Percentiles rank a stretch among this genome's conserved stretches.
Evolutionary conservation across 2,888 invertebrate genomes (phyloP).

Genomic region (Hemistola chrysoprasaria): DNA sequence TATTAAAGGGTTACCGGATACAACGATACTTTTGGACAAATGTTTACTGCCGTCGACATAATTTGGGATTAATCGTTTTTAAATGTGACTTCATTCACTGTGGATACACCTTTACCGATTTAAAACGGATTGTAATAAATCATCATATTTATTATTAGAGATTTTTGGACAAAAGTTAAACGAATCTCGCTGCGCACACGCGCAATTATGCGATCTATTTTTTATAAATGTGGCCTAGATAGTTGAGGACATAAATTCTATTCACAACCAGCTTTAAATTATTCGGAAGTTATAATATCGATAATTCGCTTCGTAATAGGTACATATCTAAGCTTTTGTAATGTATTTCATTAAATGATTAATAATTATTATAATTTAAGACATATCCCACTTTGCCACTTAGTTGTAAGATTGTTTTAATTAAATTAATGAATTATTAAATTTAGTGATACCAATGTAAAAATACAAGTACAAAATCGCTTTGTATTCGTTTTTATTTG

Average conservation of each 20-base stretch:
- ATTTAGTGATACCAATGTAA: slow-evolving; percentile 36
- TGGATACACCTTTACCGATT: slow-evolving; percentile 52
- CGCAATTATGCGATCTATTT: slow-evolving; percentile 28
- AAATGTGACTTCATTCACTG: slow-evolving; percentile 51
- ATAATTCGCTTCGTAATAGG: slow-evolving; percentile 31
- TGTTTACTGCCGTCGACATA: slow-evolving; percentile 44
- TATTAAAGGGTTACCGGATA: slow-evolving; percentile 47
- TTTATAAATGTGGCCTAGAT: slow-evolving; percentile 36
- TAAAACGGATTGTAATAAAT: slow-evolving; percentile 45
- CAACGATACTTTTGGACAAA: slow-evolving; percentile 54
- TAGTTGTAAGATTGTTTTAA: slow-evolving; percentile 38
- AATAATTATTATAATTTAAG: too few relatives aligned
- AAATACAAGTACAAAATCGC: slow-evolving; percentile 43
- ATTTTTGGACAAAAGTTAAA: slow-evolving; percentile 3
- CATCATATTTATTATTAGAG: slow-evolving; percentile 20
- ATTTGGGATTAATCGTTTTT: slow-evolving; percentile 59
- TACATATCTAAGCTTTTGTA: slow-evolving; percentile 51
- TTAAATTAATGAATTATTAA: slow-evolving; percentile 30
- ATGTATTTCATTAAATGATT: slow-evolving; percentile 36
- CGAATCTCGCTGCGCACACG: slow-evolving; percentile 8
- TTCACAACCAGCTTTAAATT: slow-evolving; percentile 60
- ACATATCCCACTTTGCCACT: slow-evolving; percentile 75
- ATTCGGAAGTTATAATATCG: slow-evolving; percentile 47
- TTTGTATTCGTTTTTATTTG: slow-evolving; percentile 37
- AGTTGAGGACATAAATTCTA: slow-evolving; percentile 35